Conservation (phyloP, 2,888 invertebrate species). For the Ormyrus rosae region DNA sequence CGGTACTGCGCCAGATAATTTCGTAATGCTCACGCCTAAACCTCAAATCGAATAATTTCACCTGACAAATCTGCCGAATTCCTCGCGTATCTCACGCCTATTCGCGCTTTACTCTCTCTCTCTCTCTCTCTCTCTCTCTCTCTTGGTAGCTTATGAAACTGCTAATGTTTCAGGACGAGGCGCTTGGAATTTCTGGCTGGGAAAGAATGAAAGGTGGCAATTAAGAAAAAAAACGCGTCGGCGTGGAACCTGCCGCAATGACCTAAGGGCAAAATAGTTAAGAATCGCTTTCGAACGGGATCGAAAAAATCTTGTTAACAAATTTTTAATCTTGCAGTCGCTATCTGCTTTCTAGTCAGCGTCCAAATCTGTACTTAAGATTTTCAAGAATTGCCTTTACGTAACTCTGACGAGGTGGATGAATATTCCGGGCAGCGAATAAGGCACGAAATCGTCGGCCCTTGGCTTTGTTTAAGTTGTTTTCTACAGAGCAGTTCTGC, state of each 20-base stretch:
- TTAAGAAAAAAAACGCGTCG: not conserved
- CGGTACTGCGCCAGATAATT: not conserved
- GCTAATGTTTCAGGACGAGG: not conserved
- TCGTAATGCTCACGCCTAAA: not conserved
- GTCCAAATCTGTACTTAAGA: no score
- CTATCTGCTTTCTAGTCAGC: no score
- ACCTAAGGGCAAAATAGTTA: constrained; percentile 22
- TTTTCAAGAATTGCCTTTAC: no score
- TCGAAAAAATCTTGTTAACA: not conserved
- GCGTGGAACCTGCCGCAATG: not conserved
- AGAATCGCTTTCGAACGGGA: not conserved
- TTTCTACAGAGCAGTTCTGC: no score
- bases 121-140: no score
- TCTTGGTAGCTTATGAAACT: no score
- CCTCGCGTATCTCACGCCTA: not conserved
- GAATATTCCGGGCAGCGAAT: no score
- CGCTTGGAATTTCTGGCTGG: not conserved
- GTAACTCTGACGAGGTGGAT: no score
- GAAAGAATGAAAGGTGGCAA: not conserved
- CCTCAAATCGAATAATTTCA: constrained; percentile 20
- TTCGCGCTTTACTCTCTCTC: no score
- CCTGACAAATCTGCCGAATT: constrained; percentile 24
- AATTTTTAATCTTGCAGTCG: no score
- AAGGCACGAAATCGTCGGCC: no score
- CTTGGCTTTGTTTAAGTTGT: no score